Percentiles rank a stretch among this genome's conserved stretches.
phyloP scores from a whole-genome alignment of 2,888 invertebrate genomes.

The Dynastes hyllus region DNA sequence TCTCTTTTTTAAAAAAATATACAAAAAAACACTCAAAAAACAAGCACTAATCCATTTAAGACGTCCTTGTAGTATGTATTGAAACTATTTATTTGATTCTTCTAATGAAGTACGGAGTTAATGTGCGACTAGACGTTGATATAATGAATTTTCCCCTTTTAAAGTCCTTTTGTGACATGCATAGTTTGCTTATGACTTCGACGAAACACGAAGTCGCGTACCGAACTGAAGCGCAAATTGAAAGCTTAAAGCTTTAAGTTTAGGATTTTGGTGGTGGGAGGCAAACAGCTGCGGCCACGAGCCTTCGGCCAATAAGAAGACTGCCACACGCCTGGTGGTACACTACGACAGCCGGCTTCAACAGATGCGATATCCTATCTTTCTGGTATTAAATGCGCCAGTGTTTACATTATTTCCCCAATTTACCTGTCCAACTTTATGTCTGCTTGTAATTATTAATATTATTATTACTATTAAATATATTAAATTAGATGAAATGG shows the following conservation, averaged over 20 bases:
- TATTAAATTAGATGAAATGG: neutral
- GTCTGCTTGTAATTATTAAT: constrained; percentile 21
- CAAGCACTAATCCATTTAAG: constrained; percentile 41
- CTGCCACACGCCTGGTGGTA: constrained; percentile 75
- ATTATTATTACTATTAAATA: constrained; percentile 19
- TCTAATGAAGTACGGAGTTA: neutral
- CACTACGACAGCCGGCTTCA: constrained; percentile 72
- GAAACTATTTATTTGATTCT: constrained; percentile 1
- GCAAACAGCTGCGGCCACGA: constrained; percentile 71
- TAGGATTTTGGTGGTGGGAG: constrained; percentile 60
- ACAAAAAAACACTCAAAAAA: constrained; percentile 7
- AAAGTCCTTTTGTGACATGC: too few species aligned
- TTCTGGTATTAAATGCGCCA: constrained; percentile 14
- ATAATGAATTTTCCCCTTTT: constrained; percentile 14
- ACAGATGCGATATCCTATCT: constrained; percentile 62
- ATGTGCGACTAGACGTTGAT: constrained; percentile 25
- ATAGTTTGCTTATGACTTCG: neutral
- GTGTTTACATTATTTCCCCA: constrained; percentile 36
- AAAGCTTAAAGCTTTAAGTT: constrained; percentile 62
- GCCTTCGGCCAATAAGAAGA: constrained; percentile 75
- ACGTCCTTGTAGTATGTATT: neutral
- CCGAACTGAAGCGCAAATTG: constrained; percentile 57
- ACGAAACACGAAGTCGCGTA: constrained; percentile 51
- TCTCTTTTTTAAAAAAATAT: neutral
- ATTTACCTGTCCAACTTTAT: constrained; percentile 26